Evolutionary conservation across 2,888 invertebrate genomes (phyloP).

Genomic region (Tinea trinotella): DNA sequence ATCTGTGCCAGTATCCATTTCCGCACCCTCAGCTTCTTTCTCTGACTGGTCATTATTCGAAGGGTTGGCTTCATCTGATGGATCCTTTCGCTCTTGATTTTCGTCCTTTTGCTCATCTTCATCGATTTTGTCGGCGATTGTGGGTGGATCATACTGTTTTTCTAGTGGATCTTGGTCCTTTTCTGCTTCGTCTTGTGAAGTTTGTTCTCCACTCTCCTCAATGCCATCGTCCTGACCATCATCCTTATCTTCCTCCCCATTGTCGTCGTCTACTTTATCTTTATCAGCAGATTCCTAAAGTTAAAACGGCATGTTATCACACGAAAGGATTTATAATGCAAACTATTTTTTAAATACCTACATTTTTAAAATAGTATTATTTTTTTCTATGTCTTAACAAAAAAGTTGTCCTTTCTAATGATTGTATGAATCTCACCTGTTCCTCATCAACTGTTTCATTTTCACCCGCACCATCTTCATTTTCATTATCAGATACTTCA

Average conservation of each 20-base stretch:
- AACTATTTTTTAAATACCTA: no score
- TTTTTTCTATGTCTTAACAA: no score
- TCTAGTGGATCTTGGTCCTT: conserved; percentile 34
- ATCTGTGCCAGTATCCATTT: conserved; percentile 55
- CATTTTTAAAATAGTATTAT: no score
- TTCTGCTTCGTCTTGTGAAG: conserved; percentile 31
- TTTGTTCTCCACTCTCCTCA: conserved; percentile 33
- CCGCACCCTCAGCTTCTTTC: conserved; percentile 63
- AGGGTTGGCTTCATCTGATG: conserved; percentile 66
- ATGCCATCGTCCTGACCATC: conserved; percentile 64
- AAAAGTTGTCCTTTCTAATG: no score
- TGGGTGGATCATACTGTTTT: conserved; percentile 42
- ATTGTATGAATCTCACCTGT: conserved; percentile 19
- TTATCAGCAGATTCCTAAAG: conserved; percentile 65
- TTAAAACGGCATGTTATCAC: no score
- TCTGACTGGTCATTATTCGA: conserved; percentile 61
- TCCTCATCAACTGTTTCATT: conserved; percentile 45
- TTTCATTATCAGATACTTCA: conserved; percentile 61
- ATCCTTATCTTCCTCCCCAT: conserved; percentile 43
- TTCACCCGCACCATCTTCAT: conserved; percentile 29
- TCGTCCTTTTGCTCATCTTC: conserved; percentile 20
- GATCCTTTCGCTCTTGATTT: conserved; percentile 39
- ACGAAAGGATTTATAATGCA: no score
- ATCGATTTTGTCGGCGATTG: conserved; percentile 52
- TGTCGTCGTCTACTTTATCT: conserved; percentile 28